A percentile compares a stretch with the other conserved stretches of the same genome.
phyloP scores from a whole-genome alignment of 2,888 invertebrate species.

The Psylliodes chrysocephalus region DNA sequence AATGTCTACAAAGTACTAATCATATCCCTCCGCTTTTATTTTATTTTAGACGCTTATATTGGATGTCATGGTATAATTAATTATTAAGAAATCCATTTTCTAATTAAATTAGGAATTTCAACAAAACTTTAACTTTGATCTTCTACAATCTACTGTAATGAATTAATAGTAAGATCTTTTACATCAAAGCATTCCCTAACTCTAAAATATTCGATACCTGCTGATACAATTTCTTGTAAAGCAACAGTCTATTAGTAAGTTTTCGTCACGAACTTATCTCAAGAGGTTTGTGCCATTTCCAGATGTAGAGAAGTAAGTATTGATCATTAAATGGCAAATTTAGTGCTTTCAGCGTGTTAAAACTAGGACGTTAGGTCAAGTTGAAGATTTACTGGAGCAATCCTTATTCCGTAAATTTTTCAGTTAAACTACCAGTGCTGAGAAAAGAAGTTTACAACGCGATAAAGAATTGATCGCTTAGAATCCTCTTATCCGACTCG shows the following conservation, averaged over 20 bases:
- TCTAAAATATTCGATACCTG: not conserved
- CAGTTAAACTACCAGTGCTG: not conserved
- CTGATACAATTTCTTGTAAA: not conserved
- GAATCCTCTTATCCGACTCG: too few relatives aligned
- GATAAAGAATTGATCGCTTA: too few relatives aligned
- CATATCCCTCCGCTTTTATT: too few relatives aligned
- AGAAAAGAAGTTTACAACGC: not conserved
- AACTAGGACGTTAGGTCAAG: constrained; percentile 2
- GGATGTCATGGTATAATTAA: too few relatives aligned
- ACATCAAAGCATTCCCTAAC: not conserved
- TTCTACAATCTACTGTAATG: not conserved
- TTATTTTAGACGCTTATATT: too few relatives aligned
- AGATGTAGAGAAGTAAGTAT: not conserved
- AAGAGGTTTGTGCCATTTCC: not conserved
- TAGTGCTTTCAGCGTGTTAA: constrained; percentile 1
- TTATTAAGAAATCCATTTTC: too few relatives aligned
- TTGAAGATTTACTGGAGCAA: not conserved
- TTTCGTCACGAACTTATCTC: not conserved
- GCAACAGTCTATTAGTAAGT: not conserved
- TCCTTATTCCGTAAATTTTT: constrained; percentile 1
- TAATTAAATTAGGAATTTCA: not conserved
- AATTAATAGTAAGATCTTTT: not conserved
- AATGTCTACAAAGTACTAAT: too few relatives aligned
- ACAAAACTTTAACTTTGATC: not conserved
- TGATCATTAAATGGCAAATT: constrained; percentile 12